These are phyloP conservation scores for Nephotettix cincticeps DNA, from an alignment of 1,140 invertebrate species.

Conservation along the genomic window DNA sequence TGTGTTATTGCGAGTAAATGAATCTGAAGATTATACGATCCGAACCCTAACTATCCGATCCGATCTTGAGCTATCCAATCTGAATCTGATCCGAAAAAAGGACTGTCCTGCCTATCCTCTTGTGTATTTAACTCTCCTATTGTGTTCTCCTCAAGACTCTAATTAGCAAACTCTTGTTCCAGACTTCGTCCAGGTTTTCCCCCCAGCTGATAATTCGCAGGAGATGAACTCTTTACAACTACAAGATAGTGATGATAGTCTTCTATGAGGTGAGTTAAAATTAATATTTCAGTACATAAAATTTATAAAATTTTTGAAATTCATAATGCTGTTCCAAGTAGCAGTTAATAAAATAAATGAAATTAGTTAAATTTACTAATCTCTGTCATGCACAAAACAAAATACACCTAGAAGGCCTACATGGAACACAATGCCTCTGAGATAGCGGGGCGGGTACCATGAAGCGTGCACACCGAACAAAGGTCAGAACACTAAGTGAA, in stretches of 20 bases:
- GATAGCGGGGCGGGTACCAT: neutral
- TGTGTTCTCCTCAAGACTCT: too few relatives aligned
- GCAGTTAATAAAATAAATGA: too few relatives aligned
- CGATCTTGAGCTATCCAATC: too few relatives aligned
- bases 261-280: conserved; percentile 13
- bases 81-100: too few relatives aligned
- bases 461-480: too few relatives aligned
- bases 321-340: neutral
- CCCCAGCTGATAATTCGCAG: conserved; percentile 10
- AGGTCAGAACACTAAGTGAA: too few relatives aligned
- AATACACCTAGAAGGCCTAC: neutral
- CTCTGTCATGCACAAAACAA: neutral
- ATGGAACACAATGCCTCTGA: neutral
- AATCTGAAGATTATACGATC: too few relatives aligned
- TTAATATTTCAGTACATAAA: neutral
- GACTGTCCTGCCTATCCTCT: too few relatives aligned
- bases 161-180: too few relatives aligned
- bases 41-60: too few relatives aligned
- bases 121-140: too few relatives aligned
- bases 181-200: conserved; percentile 7
- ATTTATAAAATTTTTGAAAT: neutral
- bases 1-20: too few relatives aligned
- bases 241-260: conserved; percentile 22
- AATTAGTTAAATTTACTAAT: neutral
- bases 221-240: conserved; percentile 2